Conservation (phyloP, 2,888 invertebrate genomes). For the Patella caerulea region DNA sequence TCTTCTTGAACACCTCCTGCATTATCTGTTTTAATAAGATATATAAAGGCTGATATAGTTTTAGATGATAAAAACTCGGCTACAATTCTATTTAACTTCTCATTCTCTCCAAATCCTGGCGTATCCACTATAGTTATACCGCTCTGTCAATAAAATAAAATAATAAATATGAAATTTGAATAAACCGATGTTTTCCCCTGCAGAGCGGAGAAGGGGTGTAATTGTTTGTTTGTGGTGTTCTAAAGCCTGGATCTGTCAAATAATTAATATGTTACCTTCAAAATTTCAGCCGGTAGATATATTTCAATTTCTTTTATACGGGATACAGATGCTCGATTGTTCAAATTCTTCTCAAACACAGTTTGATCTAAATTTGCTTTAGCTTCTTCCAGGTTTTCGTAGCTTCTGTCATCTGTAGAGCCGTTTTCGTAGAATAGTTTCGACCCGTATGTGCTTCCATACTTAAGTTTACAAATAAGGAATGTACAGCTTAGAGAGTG, state of each 20-base stretch:
- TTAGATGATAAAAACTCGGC: slow-evolving; percentile 52
- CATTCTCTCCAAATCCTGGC: slow-evolving; percentile 66
- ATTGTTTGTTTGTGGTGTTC: too few species aligned
- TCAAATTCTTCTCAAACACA: slow-evolving; percentile 16
- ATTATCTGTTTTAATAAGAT: slow-evolving; percentile 64
- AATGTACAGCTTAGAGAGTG: slow-evolving; percentile 59
- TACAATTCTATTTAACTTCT: slow-evolving; percentile 55
- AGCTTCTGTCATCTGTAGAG: slow-evolving; percentile 16
- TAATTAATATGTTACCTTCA: slow-evolving; percentile 30
- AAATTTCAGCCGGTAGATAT: slow-evolving; percentile 36
- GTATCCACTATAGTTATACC: slow-evolving; percentile 64
- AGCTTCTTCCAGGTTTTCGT: slow-evolving; percentile 20
- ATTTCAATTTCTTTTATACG: slow-evolving; percentile 35
- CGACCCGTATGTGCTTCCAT: slow-evolving; percentile 38
- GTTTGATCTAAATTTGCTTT: slow-evolving; percentile 18
- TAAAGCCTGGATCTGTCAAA: too few species aligned
- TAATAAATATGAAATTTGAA: background rate
- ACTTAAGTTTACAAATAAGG: slow-evolving; percentile 52
- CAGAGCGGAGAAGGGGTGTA: too few species aligned
- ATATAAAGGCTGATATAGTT: slow-evolving; percentile 59
- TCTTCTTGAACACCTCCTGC: slow-evolving; percentile 66
- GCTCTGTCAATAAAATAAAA: slow-evolving; percentile 42
- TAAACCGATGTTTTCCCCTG: background rate
- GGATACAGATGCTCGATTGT: slow-evolving; percentile 25
- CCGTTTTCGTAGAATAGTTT: slow-evolving; percentile 36